Conservation (phyloP, 2,113 vertebrate genomes). For the Sminthopsis crassicaudata region DNA sequence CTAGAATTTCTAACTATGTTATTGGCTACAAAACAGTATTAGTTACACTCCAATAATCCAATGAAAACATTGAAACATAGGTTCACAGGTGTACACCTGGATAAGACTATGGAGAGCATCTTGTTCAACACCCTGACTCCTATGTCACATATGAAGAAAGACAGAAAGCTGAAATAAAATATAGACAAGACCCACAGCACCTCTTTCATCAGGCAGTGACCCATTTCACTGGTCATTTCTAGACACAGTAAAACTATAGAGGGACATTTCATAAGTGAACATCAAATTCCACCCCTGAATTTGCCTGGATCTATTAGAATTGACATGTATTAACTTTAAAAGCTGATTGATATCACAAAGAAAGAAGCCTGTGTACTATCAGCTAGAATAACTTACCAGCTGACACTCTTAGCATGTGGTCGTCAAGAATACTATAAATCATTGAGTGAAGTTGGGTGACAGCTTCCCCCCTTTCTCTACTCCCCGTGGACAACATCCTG, state of each 20-base stretch:
- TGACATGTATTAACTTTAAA: constrained; percentile 65
- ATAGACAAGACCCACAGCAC: background rate
- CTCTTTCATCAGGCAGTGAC: background rate
- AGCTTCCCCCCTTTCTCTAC: constrained; percentile 41
- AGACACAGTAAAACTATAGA: constrained; percentile 38
- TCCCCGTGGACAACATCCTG: constrained; percentile 55
- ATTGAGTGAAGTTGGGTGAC: constrained; percentile 41
- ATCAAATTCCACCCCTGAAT: constrained; percentile 14
- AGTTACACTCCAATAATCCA: background rate
- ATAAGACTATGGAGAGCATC: background rate
- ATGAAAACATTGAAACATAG: background rate
- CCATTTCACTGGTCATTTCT: constrained; percentile 51
- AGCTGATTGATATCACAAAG: constrained; percentile 55
- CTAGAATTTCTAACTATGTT: no score
- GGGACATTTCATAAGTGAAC: constrained; percentile 40
- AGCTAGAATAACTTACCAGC: constrained; percentile 75
- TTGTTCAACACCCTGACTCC: background rate
- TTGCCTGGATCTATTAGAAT: constrained; percentile 53
- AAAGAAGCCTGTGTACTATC: constrained; percentile 64
- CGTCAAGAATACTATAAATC: constrained; percentile 69
- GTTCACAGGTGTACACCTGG: background rate
- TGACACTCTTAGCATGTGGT: constrained; percentile 66
- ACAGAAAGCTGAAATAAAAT: background rate
- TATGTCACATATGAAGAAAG: background rate
- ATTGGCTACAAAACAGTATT: no score